Conservation (phyloP, 2,113 vertebrate species). For the Tenrec ecaudatus region DNA sequence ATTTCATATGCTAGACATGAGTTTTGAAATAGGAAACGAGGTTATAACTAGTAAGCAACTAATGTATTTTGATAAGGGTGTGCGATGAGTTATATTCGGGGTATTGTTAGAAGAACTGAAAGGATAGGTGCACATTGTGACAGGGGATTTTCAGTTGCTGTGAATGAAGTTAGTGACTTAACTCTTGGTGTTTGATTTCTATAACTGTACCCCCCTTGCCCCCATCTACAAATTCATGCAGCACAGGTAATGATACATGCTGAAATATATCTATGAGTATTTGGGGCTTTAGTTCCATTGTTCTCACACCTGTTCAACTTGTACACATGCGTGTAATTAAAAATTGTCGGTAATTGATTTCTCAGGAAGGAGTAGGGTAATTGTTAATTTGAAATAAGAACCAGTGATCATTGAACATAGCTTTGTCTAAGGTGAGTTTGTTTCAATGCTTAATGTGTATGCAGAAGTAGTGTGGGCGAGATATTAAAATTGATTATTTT, state of each 20-base stretch:
- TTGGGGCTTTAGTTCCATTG: too few species aligned
- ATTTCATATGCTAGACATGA: neutral
- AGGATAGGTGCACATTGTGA: conserved; percentile 5
- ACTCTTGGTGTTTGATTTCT: neutral
- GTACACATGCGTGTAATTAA: too few species aligned
- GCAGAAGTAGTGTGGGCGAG: neutral
- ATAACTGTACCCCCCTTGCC: neutral
- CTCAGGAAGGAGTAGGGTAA: neutral
- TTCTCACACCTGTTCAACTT: too few species aligned
- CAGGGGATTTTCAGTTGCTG: conserved; percentile 27
- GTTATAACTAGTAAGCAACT: neutral
- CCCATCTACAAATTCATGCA: too few species aligned
- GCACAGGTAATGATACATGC: too few species aligned
- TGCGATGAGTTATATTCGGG: neutral
- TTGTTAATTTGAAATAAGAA: neutral
- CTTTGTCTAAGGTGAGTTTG: neutral
- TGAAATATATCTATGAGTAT: too few species aligned
- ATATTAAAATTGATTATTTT: neutral
- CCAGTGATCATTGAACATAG: neutral
- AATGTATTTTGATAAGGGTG: neutral
- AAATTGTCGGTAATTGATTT: too few species aligned
- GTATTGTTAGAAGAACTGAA: conserved; percentile 12
- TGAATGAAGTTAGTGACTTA: neutral
- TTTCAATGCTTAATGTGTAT: neutral
- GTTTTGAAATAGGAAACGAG: conserved; percentile 17